phyloP scores from a whole-genome alignment of 2,113 vertebrate genomes.

The Castor canadensis region DNA sequence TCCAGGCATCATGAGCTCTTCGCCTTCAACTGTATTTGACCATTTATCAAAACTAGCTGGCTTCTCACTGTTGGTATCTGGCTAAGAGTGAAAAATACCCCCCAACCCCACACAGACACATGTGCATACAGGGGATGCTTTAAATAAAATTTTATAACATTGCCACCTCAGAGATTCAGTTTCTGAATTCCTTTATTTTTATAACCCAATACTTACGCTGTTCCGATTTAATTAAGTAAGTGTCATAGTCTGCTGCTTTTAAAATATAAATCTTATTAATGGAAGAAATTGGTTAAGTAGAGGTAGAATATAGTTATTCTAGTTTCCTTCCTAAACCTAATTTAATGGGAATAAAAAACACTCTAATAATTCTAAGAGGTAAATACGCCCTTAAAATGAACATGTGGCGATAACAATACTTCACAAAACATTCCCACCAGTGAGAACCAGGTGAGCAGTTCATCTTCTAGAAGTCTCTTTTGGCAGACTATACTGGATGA shows the following conservation, averaged over 20 bases:
- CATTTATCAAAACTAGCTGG: conserved; percentile 48
- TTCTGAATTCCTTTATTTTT: conserved; percentile 46
- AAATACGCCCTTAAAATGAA: not conserved
- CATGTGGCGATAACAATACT: not conserved
- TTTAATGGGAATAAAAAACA: conserved; percentile 31
- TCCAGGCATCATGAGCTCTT: not conserved
- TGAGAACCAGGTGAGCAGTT: not conserved
- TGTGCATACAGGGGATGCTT: not conserved
- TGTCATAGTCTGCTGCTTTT: conserved; percentile 31
- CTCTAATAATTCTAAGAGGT: conserved; percentile 3
- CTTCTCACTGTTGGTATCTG: not conserved
- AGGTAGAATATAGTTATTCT: not conserved
- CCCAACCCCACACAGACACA: not conserved
- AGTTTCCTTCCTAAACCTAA: conserved; percentile 23
- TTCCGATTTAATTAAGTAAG: conserved; percentile 5
- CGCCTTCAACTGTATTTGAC: conserved; percentile 33
- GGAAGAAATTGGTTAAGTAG: not conserved
- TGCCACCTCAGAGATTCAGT: not conserved
- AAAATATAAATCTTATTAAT: conserved; percentile 46
- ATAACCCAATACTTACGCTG: not conserved
- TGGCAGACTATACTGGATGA: not conserved
- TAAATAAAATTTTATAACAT: conserved; percentile 39
- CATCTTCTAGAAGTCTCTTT: not conserved
- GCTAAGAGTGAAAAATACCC: not conserved
- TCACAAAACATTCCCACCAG: not conserved